Evolutionary conservation across 2,113 vertebrate genomes (phyloP), one percentile per base, ranked within the genome.

Genomic region (Mustela nigripes): DNA sequence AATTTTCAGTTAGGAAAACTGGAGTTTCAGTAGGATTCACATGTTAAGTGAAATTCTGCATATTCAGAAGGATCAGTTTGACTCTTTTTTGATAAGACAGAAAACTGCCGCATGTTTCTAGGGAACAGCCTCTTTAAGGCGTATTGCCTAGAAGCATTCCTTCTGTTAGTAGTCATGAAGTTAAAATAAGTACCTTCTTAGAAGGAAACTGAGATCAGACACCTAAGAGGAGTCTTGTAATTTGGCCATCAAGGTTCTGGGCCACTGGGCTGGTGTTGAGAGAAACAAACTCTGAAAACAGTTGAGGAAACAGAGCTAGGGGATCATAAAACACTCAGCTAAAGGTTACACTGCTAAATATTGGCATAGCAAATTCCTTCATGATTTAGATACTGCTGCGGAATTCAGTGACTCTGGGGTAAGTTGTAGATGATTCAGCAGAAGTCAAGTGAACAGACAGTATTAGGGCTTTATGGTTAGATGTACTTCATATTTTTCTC

Each of bases 401-500:
- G 79, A 86, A 89, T 79, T 78, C 71, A 33, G 26, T 22, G 71
- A 89, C 26, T 82, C 48, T 9, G 11, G 48, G 31, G 24, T 36
- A 82, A 65, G 63, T 65, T 33, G 19, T n/a, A 58, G 87, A 36
- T 4, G 62, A 62, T 36, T 45, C 0, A 7, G 33, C 71, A 89
- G 81, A 65, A 83, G 21, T 65, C 60, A 53, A 53, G 16, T 48
- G 56, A 67, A 28, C 15, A 58, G 73, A 39, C 24, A 21, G 18
- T 80, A 42, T 97, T 74, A 36, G 33, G 3, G 10, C 74, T 96
- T 4, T 53, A 42, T 4, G 12, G 63, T 83, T 60, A 79, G 85
- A 91, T 79, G 19, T 36, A n/a, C 22, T 95, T 91, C 73, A 45
- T 78, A 3, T 91, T 87, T 96, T 96, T 58, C 83, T 94, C 31